Percentiles rank a stretch among this genome's conserved stretches.
Evolutionary conservation across 2,113 vertebrate species (phyloP).

Genomic region (Tympanuchus pallidicinctus): DNA sequence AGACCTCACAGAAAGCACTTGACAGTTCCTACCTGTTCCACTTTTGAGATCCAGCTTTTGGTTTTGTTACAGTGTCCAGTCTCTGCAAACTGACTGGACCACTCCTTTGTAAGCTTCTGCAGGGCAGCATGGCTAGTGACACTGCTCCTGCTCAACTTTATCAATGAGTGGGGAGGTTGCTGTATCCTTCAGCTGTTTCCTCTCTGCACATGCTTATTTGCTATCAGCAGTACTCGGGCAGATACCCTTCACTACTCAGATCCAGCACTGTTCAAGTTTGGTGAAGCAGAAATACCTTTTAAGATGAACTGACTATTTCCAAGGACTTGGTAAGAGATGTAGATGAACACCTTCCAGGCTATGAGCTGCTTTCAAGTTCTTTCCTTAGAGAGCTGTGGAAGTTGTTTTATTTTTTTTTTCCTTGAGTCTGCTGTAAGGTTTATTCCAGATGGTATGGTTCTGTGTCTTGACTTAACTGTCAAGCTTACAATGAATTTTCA

Average conservation of each 20-base stretch:
- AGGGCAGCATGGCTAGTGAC: not conserved
- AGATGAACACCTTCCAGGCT: not conserved
- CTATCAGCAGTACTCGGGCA: not conserved
- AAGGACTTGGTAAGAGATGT: not conserved
- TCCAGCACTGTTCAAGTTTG: not conserved
- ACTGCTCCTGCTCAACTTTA: not conserved
- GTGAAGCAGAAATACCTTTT: not conserved
- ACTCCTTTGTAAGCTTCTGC: not conserved
- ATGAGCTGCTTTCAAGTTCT: not conserved
- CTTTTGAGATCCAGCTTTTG: not conserved
- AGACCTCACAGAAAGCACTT: constrained; percentile 8
- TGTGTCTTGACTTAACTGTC: not conserved
- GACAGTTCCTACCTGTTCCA: not conserved
- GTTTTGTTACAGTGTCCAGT: not conserved
- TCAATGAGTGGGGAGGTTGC: not conserved
- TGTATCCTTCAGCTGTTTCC: not conserved
- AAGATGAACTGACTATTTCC: not conserved
- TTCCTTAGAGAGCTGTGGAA: not conserved
- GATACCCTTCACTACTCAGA: not conserved
- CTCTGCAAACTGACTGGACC: not conserved
- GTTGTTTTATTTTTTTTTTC: not conserved
- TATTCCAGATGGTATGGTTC: not conserved
- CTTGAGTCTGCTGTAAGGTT: not conserved
- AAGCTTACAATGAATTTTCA: not conserved
- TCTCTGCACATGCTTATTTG: not conserved